phyloP scores from a whole-genome alignment of 2,113 vertebrate species.

The Perca fluviatilis region DNA sequence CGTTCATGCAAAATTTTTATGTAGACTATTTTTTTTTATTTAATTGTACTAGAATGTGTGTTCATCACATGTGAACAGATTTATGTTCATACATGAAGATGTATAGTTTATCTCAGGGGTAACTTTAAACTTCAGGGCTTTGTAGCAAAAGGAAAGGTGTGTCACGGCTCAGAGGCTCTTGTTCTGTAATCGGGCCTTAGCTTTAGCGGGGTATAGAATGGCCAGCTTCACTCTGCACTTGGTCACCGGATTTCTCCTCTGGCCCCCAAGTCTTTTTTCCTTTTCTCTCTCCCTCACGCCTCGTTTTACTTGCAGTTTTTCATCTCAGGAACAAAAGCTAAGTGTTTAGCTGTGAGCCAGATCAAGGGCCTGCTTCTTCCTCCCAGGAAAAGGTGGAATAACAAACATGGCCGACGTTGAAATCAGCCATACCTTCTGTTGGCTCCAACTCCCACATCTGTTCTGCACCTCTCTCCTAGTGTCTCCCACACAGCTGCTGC shows the following conservation, averaged over 20 bases:
- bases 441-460: constrained; percentile 85
- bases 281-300: constrained; percentile 56
- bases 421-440: constrained; percentile 85
- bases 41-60: background rate
- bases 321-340: constrained; percentile 86
- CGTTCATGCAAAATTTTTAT: background rate
- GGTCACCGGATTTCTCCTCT: constrained; percentile 71
- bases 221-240: constrained; percentile 61
- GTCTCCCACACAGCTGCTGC: constrained; percentile 84
- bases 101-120: background rate
- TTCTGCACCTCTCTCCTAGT: constrained; percentile 79
- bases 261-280: constrained; percentile 52
- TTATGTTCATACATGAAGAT: background rate
- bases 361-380: constrained; percentile 86
- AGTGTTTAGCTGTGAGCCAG: constrained; percentile 84
- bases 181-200: constrained; percentile 45
- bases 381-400: constrained; percentile 86
- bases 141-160: constrained; percentile 31
- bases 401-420: constrained; percentile 83
- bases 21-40: background rate
- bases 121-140: background rate
- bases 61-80: background rate
- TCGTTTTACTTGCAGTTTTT: constrained; percentile 75
- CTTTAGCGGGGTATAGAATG: constrained; percentile 53
- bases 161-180: constrained; percentile 14